Evolutionary conservation across 1,140 invertebrate species (phyloP).

Genomic region (Danaus plexippus): DNA sequence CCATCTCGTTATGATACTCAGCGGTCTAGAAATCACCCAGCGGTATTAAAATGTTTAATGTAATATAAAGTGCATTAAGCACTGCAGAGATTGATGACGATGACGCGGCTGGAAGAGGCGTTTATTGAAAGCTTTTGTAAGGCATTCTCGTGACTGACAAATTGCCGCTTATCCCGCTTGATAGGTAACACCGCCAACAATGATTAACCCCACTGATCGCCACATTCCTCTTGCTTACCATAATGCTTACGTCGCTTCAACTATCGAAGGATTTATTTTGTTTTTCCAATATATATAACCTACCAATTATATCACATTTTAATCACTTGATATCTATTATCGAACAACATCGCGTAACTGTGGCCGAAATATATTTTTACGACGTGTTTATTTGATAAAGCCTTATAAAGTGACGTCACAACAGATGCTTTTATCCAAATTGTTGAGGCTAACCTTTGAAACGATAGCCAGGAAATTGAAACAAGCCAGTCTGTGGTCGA

Average conservation of each 20-base stretch:
- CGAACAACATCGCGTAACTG: too few relatives aligned
- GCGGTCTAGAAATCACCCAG: too few relatives aligned
- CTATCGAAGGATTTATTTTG: too few relatives aligned
- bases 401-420: neutral
- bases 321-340: too few relatives aligned
- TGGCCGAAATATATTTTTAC: too few relatives aligned
- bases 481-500: slow-evolving; percentile 30
- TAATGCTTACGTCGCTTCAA: too few relatives aligned
- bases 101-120: slow-evolving; percentile 15
- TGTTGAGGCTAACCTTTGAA: slow-evolving; percentile 19
- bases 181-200: slow-evolving; percentile 22
- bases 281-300: too few relatives aligned
- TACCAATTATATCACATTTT: too few relatives aligned
- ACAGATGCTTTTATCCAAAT: slow-evolving; percentile 16
- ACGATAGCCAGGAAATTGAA: slow-evolving; percentile 23
- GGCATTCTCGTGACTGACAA: slow-evolving; percentile 57
- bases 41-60: too few relatives aligned
- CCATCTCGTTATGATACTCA: too few relatives aligned
- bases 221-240: neutral
- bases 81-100: slow-evolving; percentile 14
- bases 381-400: too few relatives aligned
- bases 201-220: slow-evolving; percentile 15
- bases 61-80: slow-evolving; percentile 10
- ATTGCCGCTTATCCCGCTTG: slow-evolving; percentile 45
- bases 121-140: slow-evolving; percentile 49